Percentiles rank a stretch among this genome's conserved stretches.
These are phyloP conservation scores for Glandiceps talaboti DNA, from an alignment of 53 echinoderm and acorn worm species.

Conservation along the genomic window DNA sequence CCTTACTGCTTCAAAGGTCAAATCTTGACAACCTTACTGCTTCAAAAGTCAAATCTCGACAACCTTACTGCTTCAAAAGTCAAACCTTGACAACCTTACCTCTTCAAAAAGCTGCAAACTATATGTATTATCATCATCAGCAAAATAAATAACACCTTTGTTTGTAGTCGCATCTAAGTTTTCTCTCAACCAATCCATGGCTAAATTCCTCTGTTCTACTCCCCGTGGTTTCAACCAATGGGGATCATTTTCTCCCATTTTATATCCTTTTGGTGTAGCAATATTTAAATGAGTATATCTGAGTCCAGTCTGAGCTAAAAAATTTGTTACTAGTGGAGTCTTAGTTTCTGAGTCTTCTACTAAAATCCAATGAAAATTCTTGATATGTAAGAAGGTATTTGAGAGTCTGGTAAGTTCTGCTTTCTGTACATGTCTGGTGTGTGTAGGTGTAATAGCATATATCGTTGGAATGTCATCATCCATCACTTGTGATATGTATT, in stretches of 20 bases:
- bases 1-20: too few species aligned
- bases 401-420: constrained; percentile 61
- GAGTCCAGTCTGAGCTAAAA: constrained; percentile 54
- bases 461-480: constrained; percentile 43
- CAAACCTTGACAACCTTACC: too few species aligned
- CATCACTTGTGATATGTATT: constrained; percentile 17
- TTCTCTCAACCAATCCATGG: constrained; percentile 62
- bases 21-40: too few species aligned
- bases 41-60: too few species aligned
- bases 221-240: constrained; percentile 86
- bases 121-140: constrained; percentile 97
- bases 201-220: constrained; percentile 87
- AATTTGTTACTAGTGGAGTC: constrained; percentile 41
- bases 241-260: constrained; percentile 65
- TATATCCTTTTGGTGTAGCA: constrained; percentile 46
- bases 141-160: constrained; percentile 71
- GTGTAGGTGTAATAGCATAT: constrained; percentile 81
- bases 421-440: constrained; percentile 90
- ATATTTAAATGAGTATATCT: constrained; percentile 72
- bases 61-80: too few species aligned
- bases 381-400: constrained; percentile 66
- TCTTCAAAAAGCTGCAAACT: constrained; percentile 70
- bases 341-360: constrained; percentile 67
- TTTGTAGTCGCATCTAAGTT: constrained; percentile 24
- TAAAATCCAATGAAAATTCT: constrained; percentile 85